These are phyloP conservation scores for Phainopepla nitens DNA, from an alignment of 2,113 vertebrate genomes.

Conservation along the genomic window DNA sequence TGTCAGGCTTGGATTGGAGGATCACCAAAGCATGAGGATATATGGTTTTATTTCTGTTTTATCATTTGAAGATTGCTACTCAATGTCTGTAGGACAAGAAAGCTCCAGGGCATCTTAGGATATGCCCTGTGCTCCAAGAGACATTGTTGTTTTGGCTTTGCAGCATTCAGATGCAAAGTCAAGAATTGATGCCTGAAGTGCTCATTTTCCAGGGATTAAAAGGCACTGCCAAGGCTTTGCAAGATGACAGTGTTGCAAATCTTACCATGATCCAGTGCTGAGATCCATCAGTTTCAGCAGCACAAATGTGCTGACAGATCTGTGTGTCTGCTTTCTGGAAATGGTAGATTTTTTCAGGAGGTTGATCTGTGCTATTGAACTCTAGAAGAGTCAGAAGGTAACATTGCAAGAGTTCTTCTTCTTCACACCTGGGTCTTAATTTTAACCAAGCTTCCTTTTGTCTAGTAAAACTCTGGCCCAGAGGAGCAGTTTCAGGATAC, in stretches of 20 bases:
- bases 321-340: not conserved
- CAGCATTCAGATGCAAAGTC: not conserved
- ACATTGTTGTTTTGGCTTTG: conserved; percentile 11
- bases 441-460: not conserved
- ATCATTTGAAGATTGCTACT: conserved; percentile 26
- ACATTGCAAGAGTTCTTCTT: not conserved
- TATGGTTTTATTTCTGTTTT: conserved; percentile 39
- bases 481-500: not conserved
- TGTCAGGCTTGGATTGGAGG: conserved; percentile 40
- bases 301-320: not conserved
- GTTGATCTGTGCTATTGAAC: not conserved
- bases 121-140: conserved; percentile 4
- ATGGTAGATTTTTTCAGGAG: not conserved
- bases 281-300: not conserved
- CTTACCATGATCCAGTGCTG: not conserved
- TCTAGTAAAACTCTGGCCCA: not conserved
- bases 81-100: conserved; percentile 7
- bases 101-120: conserved; percentile 13
- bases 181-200: not conserved
- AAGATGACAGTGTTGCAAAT: conserved; percentile 37
- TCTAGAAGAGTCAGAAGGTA: not conserved
- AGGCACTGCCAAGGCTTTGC: conserved; percentile 22
- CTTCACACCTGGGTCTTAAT: not conserved
- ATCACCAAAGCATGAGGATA: conserved; percentile 1
- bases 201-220: conserved; percentile 26